Conservation (phyloP, 2,797 vertebrate species). For the Cossypha heuglini region DNA sequence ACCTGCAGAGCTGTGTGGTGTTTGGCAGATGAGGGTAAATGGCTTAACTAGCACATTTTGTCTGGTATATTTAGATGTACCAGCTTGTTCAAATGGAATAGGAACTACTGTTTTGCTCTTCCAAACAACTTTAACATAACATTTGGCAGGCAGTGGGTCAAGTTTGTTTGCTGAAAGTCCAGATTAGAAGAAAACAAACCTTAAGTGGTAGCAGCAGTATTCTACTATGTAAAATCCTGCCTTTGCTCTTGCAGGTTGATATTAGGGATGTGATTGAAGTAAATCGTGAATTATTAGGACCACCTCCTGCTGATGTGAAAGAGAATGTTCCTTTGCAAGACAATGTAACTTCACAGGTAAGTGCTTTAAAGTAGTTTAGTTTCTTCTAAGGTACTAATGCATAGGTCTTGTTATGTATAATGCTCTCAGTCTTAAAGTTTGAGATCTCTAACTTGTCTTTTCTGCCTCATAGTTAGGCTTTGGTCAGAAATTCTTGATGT, state of each 20-base stretch:
- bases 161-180: background rate
- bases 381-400: background rate
- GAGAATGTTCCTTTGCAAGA: conserved; percentile 73
- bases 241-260: conserved; percentile 70
- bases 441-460: background rate
- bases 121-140: background rate
- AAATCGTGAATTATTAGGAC: conserved; percentile 73
- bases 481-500: background rate
- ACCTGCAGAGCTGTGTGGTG: background rate
- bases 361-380: background rate
- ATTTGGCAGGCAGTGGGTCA: background rate
- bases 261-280: conserved; percentile 71
- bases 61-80: background rate
- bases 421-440: background rate
- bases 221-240: background rate
- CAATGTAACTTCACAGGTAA: conserved; percentile 72
- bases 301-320: conserved; percentile 55
- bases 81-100: background rate
- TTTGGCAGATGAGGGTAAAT: background rate
- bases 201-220: background rate
- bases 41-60: background rate
- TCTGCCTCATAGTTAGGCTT: background rate
- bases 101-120: background rate
- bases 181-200: background rate
- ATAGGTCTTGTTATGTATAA: background rate